Evolutionary conservation across 2,797 vertebrate genomes (phyloP).

Genomic region (Acanthurus leucopareius): DNA sequence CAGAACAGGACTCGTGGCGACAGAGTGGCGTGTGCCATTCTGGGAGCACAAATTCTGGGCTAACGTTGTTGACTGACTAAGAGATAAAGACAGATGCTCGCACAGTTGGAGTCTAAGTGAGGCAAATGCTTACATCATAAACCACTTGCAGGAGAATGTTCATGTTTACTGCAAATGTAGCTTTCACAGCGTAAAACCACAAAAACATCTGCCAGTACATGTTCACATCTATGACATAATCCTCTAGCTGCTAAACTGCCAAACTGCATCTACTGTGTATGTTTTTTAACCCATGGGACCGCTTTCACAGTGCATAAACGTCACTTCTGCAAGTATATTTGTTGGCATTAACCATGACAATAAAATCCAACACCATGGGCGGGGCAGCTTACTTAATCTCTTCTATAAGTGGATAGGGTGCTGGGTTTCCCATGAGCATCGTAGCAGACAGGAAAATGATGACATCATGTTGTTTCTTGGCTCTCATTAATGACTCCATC

Average conservation of each 20-base stretch:
- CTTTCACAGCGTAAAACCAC: neutral
- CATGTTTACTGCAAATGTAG: neutral
- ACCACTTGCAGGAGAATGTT: neutral
- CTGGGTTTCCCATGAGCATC: constrained; percentile 47
- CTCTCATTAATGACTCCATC: constrained; percentile 29
- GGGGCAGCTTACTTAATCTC: constrained; percentile 36
- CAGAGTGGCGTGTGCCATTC: constrained; percentile 83
- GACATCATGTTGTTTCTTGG: constrained; percentile 63
- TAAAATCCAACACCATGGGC: constrained; percentile 33
- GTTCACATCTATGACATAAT: neutral
- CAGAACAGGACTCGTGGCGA: constrained; percentile 73
- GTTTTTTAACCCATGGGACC: neutral
- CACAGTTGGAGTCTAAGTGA: constrained; percentile 40
- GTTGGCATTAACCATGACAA: constrained; percentile 7
- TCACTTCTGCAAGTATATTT: neutral
- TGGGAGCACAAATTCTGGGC: constrained; percentile 80
- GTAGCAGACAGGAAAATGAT: constrained; percentile 42
- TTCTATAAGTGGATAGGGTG: constrained; percentile 56
- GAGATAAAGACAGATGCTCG: constrained; percentile 62
- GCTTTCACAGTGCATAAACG: constrained; percentile 12
- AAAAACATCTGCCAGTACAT: neutral
- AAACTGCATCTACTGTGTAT: neutral
- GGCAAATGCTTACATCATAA: constrained; percentile 10
- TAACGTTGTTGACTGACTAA: constrained; percentile 58
- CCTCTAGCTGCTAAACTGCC: neutral